Conservation (phyloP, 2,888 invertebrate genomes). For the Caradrina clavipalpis region DNA sequence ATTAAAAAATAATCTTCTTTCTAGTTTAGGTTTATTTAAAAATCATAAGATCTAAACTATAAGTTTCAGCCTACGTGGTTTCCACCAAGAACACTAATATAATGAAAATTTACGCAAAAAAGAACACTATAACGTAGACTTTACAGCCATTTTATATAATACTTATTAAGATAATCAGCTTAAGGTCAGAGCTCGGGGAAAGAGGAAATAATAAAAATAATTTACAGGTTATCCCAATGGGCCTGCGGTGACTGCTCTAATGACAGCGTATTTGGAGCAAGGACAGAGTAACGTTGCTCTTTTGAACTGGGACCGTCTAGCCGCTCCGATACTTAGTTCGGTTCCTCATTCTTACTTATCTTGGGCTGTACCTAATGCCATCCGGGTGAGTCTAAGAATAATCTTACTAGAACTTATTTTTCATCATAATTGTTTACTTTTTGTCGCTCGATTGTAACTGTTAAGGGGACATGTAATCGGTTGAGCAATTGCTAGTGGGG, state of each 20-base stretch:
- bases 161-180: conserved; percentile 43
- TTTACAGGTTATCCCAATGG: conserved; percentile 80
- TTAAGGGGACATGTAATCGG: background rate
- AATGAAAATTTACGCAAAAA: background rate
- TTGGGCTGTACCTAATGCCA: conserved; percentile 85
- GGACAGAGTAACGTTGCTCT: conserved; percentile 79
- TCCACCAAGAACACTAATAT: too few relatives aligned
- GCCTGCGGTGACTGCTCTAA: conserved; percentile 77
- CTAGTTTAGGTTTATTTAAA: too few relatives aligned
- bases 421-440: too few relatives aligned
- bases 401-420: background rate
- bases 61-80: too few relatives aligned
- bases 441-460: background rate
- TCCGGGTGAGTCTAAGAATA: conserved; percentile 70
- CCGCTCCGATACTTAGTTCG: conserved; percentile 71
- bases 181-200: conserved; percentile 27
- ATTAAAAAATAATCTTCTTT: too few relatives aligned
- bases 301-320: conserved; percentile 84
- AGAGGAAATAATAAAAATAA: conserved; percentile 61
- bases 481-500: too few relatives aligned
- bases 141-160: conserved; percentile 17
- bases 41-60: too few relatives aligned
- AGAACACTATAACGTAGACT: background rate
- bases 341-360: conserved; percentile 77
- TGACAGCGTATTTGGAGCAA: conserved; percentile 75